Conservation (phyloP, 2,797 vertebrate species). For the Schizothorax lantsangensis region DNA sequence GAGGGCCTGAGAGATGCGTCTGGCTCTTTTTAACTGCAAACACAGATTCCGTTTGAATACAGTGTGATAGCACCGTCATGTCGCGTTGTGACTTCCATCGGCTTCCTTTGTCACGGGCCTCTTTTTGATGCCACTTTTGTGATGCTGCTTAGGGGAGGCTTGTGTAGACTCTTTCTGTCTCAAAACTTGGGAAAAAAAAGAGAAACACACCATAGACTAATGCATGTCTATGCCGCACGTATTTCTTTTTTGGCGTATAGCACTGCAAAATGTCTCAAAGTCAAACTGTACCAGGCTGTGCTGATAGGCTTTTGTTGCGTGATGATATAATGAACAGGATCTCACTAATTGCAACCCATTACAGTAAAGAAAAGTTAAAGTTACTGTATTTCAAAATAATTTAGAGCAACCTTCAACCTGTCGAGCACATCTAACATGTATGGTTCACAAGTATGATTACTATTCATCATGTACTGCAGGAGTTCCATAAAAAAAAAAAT, state of each 20-base stretch:
- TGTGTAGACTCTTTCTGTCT: constrained; percentile 19
- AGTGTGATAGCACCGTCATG: constrained; percentile 58
- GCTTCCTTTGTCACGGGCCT: constrained; percentile 45
- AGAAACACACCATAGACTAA: neutral
- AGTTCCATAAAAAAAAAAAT: neutral
- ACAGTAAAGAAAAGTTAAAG: neutral
- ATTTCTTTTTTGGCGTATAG: neutral
- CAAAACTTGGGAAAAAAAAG: neutral
- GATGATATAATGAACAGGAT: neutral
- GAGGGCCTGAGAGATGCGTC: constrained; percentile 47
- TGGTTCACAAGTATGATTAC: neutral
- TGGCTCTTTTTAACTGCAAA: constrained; percentile 60
- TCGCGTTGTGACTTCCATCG: constrained; percentile 47
- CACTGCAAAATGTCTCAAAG: neutral
- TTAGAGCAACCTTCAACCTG: neutral
- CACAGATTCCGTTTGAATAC: constrained; percentile 64
- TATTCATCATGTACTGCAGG: neutral
- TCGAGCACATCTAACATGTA: neutral
- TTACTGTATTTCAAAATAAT: neutral
- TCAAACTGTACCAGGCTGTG: neutral
- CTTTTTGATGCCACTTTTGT: constrained; percentile 45
- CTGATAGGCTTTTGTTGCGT: neutral
- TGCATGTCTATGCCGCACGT: neutral
- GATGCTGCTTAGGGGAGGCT: constrained; percentile 27
- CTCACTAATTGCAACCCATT: neutral